These are phyloP conservation scores for Halictus quadricinctus DNA, from an alignment of 2,888 invertebrate genomes.

Conservation along the genomic window DNA sequence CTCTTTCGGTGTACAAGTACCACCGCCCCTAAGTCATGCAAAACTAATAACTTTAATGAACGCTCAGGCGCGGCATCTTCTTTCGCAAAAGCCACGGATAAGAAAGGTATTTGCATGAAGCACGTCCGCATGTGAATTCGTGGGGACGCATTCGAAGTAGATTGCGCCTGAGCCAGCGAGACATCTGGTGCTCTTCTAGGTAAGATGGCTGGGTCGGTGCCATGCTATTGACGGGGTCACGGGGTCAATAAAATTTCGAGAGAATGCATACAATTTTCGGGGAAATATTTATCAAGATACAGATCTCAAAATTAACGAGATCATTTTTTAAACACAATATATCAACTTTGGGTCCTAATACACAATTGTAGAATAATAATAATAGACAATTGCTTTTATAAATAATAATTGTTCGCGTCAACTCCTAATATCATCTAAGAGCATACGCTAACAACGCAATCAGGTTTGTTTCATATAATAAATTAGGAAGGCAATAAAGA, in stretches of 20 bases:
- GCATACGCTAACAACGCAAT: too few relatives aligned
- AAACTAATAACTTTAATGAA: slow-evolving; percentile 72
- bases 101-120: slow-evolving; percentile 70
- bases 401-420: too few relatives aligned
- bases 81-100: slow-evolving; percentile 56
- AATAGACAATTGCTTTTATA: too few relatives aligned
- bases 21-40: slow-evolving; percentile 53
- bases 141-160: slow-evolving; percentile 71
- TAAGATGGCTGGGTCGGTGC: slow-evolving; percentile 6
- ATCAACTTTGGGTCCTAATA: not conserved
- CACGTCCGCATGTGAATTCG: slow-evolving; percentile 71
- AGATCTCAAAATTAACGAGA: not conserved
- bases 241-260: not conserved
- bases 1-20: slow-evolving; percentile 63
- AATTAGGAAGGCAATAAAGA: not conserved
- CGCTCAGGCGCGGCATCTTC: slow-evolving; percentile 55
- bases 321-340: not conserved
- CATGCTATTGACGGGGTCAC: slow-evolving; percentile 1
- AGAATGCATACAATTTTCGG: not conserved
- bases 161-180: slow-evolving; percentile 63
- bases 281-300: not conserved
- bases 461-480: too few relatives aligned
- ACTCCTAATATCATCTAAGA: too few relatives aligned
- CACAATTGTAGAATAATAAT: too few relatives aligned
- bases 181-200: slow-evolving; percentile 62